These are phyloP conservation scores for Dasyurus viverrinus DNA, from an alignment of 2,113 vertebrate species.

Conservation along the genomic window DNA sequence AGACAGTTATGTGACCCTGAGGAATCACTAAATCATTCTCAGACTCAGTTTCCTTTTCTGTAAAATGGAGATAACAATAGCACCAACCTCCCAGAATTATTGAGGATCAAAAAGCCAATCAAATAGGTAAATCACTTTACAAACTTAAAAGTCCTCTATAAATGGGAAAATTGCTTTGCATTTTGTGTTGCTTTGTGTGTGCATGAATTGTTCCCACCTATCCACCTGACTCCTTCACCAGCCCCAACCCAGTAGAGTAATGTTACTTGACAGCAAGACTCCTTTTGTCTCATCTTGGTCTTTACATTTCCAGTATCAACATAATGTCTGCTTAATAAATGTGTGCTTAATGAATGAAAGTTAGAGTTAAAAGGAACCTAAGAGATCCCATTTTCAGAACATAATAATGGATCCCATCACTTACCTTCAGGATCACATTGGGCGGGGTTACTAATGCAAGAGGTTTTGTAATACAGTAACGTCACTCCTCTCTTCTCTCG, in stretches of 20 bases:
- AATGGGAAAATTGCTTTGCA: neutral
- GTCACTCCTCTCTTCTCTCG: slow-evolving; percentile 88
- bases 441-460: slow-evolving; percentile 93
- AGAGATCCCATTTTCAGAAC: neutral
- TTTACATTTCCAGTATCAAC: neutral
- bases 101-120: neutral
- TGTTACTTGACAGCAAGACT: neutral
- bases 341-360: neutral
- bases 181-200: neutral
- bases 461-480: slow-evolving; percentile 90
- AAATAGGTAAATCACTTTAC: neutral
- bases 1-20: neutral
- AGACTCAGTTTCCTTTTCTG: neutral
- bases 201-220: neutral
- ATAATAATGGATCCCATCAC: slow-evolving; percentile 18
- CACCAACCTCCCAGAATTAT: neutral
- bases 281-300: neutral
- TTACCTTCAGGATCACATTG: slow-evolving; percentile 93
- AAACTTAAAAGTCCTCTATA: neutral
- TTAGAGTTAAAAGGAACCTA: neutral
- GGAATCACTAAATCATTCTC: neutral
- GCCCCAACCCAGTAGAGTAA: neutral
- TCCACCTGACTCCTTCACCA: neutral
- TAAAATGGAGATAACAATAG: neutral
- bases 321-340: neutral